Percentiles rank a stretch among this genome's conserved stretches.
Conservation (phyloP, 2,888 invertebrate species). For the Drosophila quinaria region DNA sequence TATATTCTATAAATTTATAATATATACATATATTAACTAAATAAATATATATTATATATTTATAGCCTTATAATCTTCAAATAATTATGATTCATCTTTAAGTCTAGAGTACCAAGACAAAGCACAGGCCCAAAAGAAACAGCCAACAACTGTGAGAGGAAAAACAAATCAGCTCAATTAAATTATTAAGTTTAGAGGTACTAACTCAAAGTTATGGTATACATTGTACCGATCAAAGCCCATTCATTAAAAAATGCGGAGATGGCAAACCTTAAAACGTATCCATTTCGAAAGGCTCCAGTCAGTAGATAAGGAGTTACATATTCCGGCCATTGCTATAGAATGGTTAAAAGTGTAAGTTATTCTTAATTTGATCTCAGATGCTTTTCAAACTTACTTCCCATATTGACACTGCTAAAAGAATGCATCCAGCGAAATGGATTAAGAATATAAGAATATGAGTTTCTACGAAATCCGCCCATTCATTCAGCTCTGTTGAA, state of each 20-base stretch:
- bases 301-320: background rate
- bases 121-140: background rate
- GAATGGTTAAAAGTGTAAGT: background rate
- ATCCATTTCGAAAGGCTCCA: background rate
- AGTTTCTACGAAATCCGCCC: too few relatives aligned
- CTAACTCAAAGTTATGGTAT: background rate
- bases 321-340: background rate
- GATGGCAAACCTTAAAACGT: background rate
- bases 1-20: too few relatives aligned
- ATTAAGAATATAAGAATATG: too few relatives aligned
- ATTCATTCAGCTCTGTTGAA: too few relatives aligned
- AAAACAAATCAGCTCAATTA: background rate
- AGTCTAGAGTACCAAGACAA: background rate
- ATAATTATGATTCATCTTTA: background rate
- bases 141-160: background rate
- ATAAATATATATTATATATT: too few relatives aligned
- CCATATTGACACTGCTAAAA: background rate
- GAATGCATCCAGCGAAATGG: background rate
- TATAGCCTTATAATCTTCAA: too few relatives aligned
- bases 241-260: too few relatives aligned
- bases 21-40: too few relatives aligned
- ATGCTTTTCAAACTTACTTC: background rate
- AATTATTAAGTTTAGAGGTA: background rate
- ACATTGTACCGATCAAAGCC: too few relatives aligned
- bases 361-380: background rate